These are phyloP conservation scores for Apodemus sylvaticus DNA, from an alignment of 2,113 vertebrate species.

Conservation along the genomic window DNA sequence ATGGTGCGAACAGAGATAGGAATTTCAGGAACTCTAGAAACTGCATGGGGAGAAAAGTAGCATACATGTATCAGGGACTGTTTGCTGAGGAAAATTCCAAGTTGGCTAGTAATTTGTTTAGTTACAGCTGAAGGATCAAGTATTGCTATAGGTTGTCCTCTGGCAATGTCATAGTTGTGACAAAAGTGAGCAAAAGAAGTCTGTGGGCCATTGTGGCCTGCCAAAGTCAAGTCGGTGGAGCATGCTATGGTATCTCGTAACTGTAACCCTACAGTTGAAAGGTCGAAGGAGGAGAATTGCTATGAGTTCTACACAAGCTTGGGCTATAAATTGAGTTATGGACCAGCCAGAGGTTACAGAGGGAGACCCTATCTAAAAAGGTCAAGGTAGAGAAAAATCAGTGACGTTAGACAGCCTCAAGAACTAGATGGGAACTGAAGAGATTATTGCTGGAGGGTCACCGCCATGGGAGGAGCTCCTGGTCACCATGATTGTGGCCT, in stretches of 20 bases:
- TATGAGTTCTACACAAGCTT: neutral
- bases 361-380: neutral
- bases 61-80: neutral
- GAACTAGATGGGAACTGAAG: conserved; percentile 9
- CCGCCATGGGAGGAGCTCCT: neutral
- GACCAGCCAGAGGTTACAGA: neutral
- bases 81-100: conserved; percentile 57
- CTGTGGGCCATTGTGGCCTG: neutral
- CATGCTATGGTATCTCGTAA: too few species aligned
- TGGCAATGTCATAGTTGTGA: neutral
- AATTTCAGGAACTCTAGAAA: conserved; percentile 31
- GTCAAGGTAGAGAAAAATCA: neutral
- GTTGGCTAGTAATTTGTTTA: conserved; percentile 19
- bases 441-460: neutral
- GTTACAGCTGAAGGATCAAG: conserved; percentile 45
- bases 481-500: neutral
- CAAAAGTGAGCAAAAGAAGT: conserved; percentile 9
- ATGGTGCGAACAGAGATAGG: neutral
- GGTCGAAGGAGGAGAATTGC: neutral
- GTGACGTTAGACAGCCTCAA: conserved; percentile 15
- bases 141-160: conserved; percentile 25
- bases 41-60: neutral
- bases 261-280: neutral
- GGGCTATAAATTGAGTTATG: neutral
- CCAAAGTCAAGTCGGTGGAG: neutral